Evolutionary conservation across 2,888 invertebrate species (phyloP).

Genomic region (Dorcus parallelipipedus): DNA sequence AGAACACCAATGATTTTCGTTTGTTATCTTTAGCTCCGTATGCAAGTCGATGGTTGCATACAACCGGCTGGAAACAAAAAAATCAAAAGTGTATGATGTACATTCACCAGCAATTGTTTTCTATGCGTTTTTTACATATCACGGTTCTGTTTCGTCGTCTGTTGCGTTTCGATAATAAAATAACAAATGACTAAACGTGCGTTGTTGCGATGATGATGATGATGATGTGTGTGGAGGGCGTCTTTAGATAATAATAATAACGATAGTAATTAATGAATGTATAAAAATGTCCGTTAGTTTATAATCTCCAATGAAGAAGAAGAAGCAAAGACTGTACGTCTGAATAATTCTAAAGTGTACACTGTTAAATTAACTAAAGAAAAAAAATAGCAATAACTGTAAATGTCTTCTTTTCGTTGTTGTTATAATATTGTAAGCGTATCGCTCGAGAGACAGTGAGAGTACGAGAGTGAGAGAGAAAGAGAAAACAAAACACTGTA

Average conservation of each 20-base stretch:
- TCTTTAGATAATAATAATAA: neutral
- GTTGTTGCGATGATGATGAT: too few relatives aligned
- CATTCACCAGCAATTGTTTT: neutral
- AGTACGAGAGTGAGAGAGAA: neutral
- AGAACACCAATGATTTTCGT: neutral
- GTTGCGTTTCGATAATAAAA: neutral
- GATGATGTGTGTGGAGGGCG: neutral
- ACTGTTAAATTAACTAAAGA: conserved; percentile 1
- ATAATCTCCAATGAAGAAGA: neutral
- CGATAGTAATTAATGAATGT: conserved; percentile 12
- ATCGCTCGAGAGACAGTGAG: neutral
- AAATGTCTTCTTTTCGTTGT: conserved; percentile 28
- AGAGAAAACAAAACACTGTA: conserved; percentile 2
- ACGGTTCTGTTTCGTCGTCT: neutral
- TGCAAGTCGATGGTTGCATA: neutral
- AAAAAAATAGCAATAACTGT: conserved; percentile 44
- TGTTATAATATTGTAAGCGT: neutral
- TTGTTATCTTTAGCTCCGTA: neutral
- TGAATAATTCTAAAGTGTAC: conserved; percentile 12
- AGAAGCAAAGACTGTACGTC: conserved; percentile 13
- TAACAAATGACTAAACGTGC: neutral
- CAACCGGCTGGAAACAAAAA: neutral
- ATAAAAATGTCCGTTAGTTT: conserved; percentile 19
- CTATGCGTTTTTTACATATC: neutral
- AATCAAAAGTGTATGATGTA: neutral